Evolutionary conservation across 2,797 vertebrate genomes (phyloP), one percentile per base, ranked within the genome.

Genomic region (Hipposideros larvatus): DNA sequence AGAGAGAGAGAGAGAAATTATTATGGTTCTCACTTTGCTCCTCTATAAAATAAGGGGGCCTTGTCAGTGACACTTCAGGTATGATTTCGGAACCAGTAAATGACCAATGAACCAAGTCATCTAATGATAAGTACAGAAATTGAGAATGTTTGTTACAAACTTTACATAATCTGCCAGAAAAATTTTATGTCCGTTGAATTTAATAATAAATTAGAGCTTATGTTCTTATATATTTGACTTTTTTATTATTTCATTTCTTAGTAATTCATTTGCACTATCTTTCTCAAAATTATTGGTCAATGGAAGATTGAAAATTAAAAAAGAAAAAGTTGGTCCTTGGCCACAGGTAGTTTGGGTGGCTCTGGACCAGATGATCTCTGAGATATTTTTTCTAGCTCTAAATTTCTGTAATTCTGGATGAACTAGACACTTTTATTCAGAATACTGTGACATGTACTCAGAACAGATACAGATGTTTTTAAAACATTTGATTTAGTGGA

Each of bases 171-270:
- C 77, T 41, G 6, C 5, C 21, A 73, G 34, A 92, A 68, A 66
- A 66, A 89, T 65, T 78, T 73, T 79, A 82, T 84, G 4, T 87
- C 80, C 85, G 0, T 24, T 82, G 18, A 79, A 68, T 63, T 43
- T 68, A 59, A 46, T 71, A 28, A 59, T 46, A 87, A 93, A 63
- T 21, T 63, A 16, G 16, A 93, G 41, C 6, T 4, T 82, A 1
- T 55, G 18, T 87, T 71, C 10, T 41, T 79, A 2, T 28, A 55
- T 7, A 7, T 51, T 87, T 84, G 84, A 15, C 16, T 70, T 82
- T 80, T 87, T 48, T 75, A 83, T 92, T 94, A 48, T 80, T 83
- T 95, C 15, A 61, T 24, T 89, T 82, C 86, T 16, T 61, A 51
- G 2, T 90, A 57, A 90, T 92, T 91, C 5, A 77, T 61, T 75